Conservation (phyloP, 64 coral and sea anemone species). For the Stichodactyla mertensii region DNA sequence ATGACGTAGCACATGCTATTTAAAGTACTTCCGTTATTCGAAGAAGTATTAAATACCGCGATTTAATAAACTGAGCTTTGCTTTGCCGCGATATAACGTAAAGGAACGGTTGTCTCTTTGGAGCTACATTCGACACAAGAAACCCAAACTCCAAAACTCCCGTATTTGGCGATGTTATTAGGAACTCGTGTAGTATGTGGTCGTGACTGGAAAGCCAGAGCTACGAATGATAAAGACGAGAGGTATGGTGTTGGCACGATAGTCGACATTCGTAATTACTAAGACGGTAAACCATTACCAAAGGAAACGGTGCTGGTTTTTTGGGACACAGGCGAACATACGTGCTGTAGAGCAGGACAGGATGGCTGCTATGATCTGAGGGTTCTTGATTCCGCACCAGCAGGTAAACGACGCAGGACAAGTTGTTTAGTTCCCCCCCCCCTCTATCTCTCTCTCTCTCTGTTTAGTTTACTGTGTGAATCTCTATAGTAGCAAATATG, state of each 20-base stretch:
- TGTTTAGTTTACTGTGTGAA: no score
- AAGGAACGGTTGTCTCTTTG: no score
- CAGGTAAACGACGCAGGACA: slow-evolving; percentile 4
- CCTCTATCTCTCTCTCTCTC: no score
- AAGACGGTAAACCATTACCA: background rate
- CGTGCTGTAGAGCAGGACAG: slow-evolving; percentile 28
- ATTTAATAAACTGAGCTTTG: no score
- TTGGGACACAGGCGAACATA: slow-evolving; percentile 36
- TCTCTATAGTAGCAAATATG: no score
- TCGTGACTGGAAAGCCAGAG: slow-evolving; percentile 16
- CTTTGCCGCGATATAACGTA: no score
- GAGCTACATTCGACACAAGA: no score
- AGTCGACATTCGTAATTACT: slow-evolving; percentile 16
- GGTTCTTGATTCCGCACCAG: slow-evolving; percentile 29
- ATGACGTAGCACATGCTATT: background rate
- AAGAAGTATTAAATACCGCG: no score
- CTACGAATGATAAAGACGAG: slow-evolving; percentile 1
- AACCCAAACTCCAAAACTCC: background rate
- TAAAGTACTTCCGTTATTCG: background rate
- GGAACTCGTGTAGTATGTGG: slow-evolving; percentile 44
- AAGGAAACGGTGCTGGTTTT: slow-evolving; percentile 40
- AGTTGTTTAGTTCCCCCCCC: no score
- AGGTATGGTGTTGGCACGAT: slow-evolving; percentile 36
- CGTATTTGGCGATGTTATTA: background rate
- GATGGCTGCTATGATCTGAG: slow-evolving; percentile 39